Conservation (phyloP, 2,797 vertebrate genomes). For the Dromococcyx pavoninus region DNA sequence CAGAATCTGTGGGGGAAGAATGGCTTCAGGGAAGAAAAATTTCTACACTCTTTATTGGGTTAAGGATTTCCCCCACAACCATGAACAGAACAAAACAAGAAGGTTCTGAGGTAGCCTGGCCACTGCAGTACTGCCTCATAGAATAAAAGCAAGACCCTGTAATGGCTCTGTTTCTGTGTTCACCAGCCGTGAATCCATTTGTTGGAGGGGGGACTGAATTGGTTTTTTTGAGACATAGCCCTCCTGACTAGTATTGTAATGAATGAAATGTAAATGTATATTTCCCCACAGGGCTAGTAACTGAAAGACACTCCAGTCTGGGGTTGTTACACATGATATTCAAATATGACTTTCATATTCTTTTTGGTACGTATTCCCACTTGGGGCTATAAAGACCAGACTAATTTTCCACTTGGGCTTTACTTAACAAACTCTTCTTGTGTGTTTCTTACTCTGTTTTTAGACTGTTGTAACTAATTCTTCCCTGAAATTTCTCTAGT, state of each 20-base stretch:
- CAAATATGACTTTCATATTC: slow-evolving; percentile 46
- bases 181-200: neutral
- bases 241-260: neutral
- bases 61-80: neutral
- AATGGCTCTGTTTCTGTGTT: neutral
- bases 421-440: slow-evolving; percentile 7
- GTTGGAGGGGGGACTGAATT: neutral
- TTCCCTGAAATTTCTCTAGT: neutral
- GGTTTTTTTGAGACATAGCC: neutral
- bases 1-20: neutral
- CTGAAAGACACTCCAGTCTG: slow-evolving; percentile 10
- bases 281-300: neutral
- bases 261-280: slow-evolving; percentile 40
- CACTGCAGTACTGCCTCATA: neutral
- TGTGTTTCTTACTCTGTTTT: neutral
- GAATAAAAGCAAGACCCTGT: neutral
- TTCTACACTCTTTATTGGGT: neutral
- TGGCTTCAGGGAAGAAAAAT: neutral
- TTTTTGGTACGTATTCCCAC: slow-evolving; percentile 13
- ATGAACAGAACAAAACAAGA: neutral
- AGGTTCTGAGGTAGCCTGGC: neutral
- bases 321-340: slow-evolving; percentile 32
- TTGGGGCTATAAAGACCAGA: slow-evolving; percentile 7
- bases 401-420: slow-evolving; percentile 21
- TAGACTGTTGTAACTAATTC: neutral